Conservation (phyloP, 2,888 invertebrate species). For the Drosophila vallismaia region DNA sequence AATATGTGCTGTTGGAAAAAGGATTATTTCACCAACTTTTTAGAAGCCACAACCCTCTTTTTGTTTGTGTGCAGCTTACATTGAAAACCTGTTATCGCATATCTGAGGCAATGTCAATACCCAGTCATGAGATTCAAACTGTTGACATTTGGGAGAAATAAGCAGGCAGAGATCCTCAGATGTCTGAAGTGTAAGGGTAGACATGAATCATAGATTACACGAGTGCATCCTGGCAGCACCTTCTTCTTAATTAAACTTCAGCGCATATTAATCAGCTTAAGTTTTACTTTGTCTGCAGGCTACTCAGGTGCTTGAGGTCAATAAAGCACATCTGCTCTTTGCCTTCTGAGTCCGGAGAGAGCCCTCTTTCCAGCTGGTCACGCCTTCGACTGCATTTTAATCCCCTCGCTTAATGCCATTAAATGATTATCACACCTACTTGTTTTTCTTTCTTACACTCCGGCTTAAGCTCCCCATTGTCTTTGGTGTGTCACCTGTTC, state of each 20-base stretch:
- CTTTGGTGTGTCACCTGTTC: slow-evolving; percentile 16
- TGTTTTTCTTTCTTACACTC: slow-evolving; percentile 6
- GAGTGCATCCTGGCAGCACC: slow-evolving; percentile 28
- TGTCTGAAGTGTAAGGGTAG: background rate
- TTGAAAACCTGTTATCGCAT: slow-evolving; percentile 27
- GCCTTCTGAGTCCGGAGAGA: slow-evolving; percentile 1
- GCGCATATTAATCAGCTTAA: slow-evolving; percentile 67
- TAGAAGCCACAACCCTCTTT: too few relatives aligned
- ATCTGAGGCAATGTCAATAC: slow-evolving; percentile 21
- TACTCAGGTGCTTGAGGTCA: slow-evolving; percentile 19
- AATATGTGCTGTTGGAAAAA: too few relatives aligned
- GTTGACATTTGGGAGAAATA: background rate
- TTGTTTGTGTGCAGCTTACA: slow-evolving; percentile 4
- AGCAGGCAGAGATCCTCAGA: slow-evolving; percentile 18
- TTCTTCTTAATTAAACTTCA: slow-evolving; percentile 56
- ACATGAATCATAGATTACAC: slow-evolving; percentile 34
- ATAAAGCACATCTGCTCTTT: slow-evolving; percentile 10
- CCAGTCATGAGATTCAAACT: slow-evolving; percentile 4
- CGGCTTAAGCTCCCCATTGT: background rate
- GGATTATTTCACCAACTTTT: too few relatives aligned
- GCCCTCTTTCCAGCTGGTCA: slow-evolving; percentile 34
- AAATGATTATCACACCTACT: slow-evolving; percentile 75
- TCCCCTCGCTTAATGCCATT: slow-evolving; percentile 69
- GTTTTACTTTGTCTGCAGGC: slow-evolving; percentile 46
- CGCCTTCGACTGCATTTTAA: slow-evolving; percentile 63